Conservation (phyloP, 2,888 invertebrate species). For the Halictus ligatus region DNA sequence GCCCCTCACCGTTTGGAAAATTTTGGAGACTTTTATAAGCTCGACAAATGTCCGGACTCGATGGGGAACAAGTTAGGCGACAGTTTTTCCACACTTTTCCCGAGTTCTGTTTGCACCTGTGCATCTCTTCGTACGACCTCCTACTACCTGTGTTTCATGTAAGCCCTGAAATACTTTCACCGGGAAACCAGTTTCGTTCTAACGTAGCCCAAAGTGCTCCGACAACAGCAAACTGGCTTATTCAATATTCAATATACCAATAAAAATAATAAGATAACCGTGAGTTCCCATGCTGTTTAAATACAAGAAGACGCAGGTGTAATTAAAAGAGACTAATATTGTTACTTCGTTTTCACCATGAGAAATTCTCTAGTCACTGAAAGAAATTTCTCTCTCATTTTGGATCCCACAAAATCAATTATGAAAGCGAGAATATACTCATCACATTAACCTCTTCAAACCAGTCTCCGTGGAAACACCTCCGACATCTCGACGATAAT, state of each 20-base stretch:
- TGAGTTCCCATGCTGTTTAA: no score
- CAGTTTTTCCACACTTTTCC: not conserved
- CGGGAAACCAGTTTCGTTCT: not conserved
- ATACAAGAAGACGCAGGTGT: not conserved
- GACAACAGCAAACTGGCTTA: not conserved
- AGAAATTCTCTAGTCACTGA: not conserved
- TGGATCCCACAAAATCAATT: not conserved
- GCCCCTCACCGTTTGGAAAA: not conserved
- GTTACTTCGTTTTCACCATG: not conserved
- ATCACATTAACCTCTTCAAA: not conserved
- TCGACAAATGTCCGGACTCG: no score
- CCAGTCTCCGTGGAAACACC: not conserved
- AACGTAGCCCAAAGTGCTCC: not conserved
- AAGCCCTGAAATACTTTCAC: not conserved
- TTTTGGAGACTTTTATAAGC: not conserved
- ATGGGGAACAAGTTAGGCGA: not conserved
- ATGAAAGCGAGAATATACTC: not conserved
- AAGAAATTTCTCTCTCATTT: not conserved
- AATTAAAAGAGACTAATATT: not conserved
- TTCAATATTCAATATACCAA: not conserved
- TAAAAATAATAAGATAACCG: not conserved
- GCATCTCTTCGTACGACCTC: slow-evolving; percentile 4
- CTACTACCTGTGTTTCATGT: not conserved
- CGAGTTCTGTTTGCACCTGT: not conserved
- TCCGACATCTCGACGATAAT: not conserved